phyloP scores from a whole-genome alignment of 2,888 invertebrate genomes.

The Chymomyza procnemis region DNA sequence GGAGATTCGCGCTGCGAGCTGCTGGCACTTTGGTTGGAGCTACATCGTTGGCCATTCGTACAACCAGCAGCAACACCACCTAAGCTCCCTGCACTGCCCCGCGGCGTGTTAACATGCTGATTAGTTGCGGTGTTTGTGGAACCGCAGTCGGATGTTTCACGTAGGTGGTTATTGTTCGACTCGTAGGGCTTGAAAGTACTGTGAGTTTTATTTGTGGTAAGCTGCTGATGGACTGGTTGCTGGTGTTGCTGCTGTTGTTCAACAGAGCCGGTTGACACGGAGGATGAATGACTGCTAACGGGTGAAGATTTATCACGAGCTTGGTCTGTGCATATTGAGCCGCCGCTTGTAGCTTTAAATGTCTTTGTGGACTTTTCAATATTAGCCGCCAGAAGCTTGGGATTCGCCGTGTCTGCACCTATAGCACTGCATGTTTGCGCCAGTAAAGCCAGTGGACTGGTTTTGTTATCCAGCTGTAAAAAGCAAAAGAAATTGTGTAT shows the following conservation, averaged over 20 bases:
- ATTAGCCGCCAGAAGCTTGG: conserved; percentile 86
- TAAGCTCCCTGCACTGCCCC: conserved; percentile 32
- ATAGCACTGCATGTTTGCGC: conserved; percentile 99
- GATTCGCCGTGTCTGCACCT: conserved; percentile 91
- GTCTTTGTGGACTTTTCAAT: conserved; percentile 84
- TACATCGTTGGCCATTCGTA: conserved; percentile 80
- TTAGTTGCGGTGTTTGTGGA: conserved; percentile 56
- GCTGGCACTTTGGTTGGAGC: conserved; percentile 87
- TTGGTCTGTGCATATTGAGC: conserved; percentile 61
- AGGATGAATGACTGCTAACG: conserved; percentile 76
- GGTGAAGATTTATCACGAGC: conserved; percentile 83
- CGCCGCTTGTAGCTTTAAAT: conserved; percentile 76
- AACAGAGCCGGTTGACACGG: conserved; percentile 79
- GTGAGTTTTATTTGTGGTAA: conserved; percentile 57
- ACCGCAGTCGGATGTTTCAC: conserved; percentile 72
- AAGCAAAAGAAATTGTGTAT: not conserved
- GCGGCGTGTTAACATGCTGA: conserved; percentile 61
- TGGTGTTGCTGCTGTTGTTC: conserved; percentile 68
- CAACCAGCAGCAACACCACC: not conserved
- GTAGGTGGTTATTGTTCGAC: conserved; percentile 82
- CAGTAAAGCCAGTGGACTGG: conserved; percentile 95
- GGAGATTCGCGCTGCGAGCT: conserved; percentile 78
- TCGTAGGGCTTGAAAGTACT: conserved; percentile 88
- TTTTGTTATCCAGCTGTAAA: conserved; percentile 97
- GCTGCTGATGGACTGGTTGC: conserved; percentile 65